Base-by-base conservation (phyloP, 2,797 vertebrate genomes). In the Brachymystax lenok region DNA sequence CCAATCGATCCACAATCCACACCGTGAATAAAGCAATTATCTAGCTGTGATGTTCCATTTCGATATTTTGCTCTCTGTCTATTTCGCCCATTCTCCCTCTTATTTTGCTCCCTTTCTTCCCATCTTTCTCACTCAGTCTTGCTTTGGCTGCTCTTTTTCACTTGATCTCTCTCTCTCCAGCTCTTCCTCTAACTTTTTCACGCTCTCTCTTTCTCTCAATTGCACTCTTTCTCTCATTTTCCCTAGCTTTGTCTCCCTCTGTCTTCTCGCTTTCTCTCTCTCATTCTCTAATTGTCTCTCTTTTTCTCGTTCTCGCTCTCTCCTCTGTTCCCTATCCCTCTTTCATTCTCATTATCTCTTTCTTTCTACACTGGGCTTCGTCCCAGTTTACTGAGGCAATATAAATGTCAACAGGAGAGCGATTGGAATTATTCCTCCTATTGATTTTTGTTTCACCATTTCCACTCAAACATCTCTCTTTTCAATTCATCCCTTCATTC, bases 351-450 rank as follows among this genome's bases (percentile, higher is more conserved):
- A 4, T 67, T 30, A 24, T 30, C 64, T 12, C 40, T 46, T 46
- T 46, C 40, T 46, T 46, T 67, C 64, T 13, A 63, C 59, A 24
- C 21, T 24, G 59, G 21, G 59, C 59, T 63, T 63, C 13, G 21
- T 63, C n/a, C 59, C 8, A 24, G 59, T 24, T 63, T 24, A 27
- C 21, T 63, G 59, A 63, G 21, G 27, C 21, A 63, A 63, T 63
- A 63, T 63, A 63, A 63, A 63, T 63, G 59, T 63, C 59, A 63
- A 63, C 21, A 27, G 59, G 59, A 61, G 21, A 63, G 21, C 59
- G 24, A 63, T 24, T 24, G 59, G 59, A 24, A 24, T 27, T 24
- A 63, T 63, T 63, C 59, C 59, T 24, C 59, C 59, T 10, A 63
- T 63, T 63, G 59, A 63, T 63, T 63, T 63, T 63, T 12, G 24